Base-by-base conservation (phyloP, 2,888 invertebrate species). In the Taphrorychus bicolor region DNA sequence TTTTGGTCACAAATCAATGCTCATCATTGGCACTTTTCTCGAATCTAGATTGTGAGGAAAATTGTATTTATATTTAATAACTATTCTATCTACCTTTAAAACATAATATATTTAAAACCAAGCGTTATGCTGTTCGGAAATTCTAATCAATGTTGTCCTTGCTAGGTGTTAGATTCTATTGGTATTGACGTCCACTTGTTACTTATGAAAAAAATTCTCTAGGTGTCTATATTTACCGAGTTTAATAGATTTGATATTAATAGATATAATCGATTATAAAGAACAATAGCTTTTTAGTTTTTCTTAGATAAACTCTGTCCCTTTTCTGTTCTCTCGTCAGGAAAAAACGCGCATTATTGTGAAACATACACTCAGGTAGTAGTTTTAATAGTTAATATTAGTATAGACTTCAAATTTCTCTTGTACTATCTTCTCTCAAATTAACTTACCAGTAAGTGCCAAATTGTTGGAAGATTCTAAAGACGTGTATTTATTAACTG, bases 1-100 rank as follows among this genome's bases (percentile, higher is more conserved):
- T 21, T 68, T 68, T 68, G 68, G 51, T 63, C 68, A 68, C 68
- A 51, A 17, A 2, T 51, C n/a, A n/a, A n/a, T n/a, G n/a, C n/a
- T n/a, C n/a, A n/a, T n/a, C n/a, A n/a, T n/a, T n/a, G n/a, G n/a
- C n/a, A n/a, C n/a, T n/a, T n/a, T n/a, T n/a, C n/a, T n/a, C n/a
- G n/a, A n/a, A n/a, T n/a, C n/a, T n/a, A n/a, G n/a, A n/a, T n/a
- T n/a, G n/a, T n/a, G n/a, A n/a, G n/a, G n/a, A n/a, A n/a, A n/a
- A n/a, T n/a, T n/a, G n/a, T n/a, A n/a, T n/a, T n/a, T n/a, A n/a
- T n/a, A n/a, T n/a, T n/a, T n/a, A n/a, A n/a, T n/a, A n/a, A n/a
- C n/a, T n/a, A n/a, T n/a, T n/a, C n/a, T n/a, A n/a, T n/a, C 45
- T 45, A 32, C 32, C 32, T 32, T n/a, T n/a, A n/a, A n/a, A n/a